Evolutionary conservation across 1,140 invertebrate species (phyloP).

Genomic region (Drosophila arizonae): DNA sequence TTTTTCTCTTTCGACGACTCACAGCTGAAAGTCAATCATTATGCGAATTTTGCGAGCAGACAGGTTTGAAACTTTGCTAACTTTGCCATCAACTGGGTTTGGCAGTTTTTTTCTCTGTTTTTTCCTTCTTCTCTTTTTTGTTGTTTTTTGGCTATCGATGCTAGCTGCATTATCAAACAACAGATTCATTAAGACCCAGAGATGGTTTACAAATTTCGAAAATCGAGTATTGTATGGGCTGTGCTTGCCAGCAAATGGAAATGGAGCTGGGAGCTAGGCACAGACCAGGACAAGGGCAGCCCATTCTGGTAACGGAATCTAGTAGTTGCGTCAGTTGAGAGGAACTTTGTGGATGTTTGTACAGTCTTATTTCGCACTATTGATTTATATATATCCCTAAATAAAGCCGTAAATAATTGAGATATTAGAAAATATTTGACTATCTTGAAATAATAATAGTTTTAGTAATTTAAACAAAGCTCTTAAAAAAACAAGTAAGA

Average conservation of each 20-base stretch:
- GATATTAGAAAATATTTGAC: no score
- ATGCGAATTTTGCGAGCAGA: conserved; percentile 46
- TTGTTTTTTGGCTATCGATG: conserved; percentile 5
- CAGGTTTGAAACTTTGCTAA: conserved; percentile 68
- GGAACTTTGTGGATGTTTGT: no score
- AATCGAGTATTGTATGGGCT: conserved; percentile 19
- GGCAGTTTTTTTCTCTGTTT: conserved; percentile 22
- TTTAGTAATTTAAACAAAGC: no score
- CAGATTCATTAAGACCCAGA: conserved; percentile 74
- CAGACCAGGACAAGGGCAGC: neutral
- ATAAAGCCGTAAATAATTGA: no score
- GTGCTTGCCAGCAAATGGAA: neutral
- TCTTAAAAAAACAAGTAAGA: no score
- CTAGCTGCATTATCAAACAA: conserved; percentile 70
- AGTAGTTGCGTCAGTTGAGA: neutral
- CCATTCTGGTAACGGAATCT: neutral
- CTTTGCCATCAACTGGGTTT: conserved; percentile 51
- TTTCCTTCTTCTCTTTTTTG: neutral
- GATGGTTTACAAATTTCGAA: conserved; percentile 64
- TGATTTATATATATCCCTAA: no score
- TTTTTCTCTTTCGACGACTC: neutral
- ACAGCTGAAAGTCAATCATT: conserved; percentile 40
- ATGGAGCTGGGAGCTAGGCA: neutral
- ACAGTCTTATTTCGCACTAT: no score
- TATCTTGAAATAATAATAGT: no score